Conservation (phyloP, 2,113 vertebrate species). For the Scomber japonicus region DNA sequence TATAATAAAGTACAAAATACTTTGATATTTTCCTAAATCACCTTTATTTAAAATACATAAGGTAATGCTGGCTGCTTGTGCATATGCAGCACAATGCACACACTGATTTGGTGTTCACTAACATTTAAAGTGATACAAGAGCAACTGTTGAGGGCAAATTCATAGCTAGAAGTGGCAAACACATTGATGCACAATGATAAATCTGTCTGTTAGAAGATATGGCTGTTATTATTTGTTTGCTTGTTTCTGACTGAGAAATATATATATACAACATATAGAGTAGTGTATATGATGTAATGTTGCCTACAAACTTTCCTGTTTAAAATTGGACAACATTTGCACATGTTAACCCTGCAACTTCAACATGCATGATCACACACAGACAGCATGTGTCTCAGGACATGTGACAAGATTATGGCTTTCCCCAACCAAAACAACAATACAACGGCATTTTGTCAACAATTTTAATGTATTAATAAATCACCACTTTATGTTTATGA, state of each 20-base stretch:
- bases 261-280: slow-evolving; percentile 13
- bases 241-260: slow-evolving; percentile 18
- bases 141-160: slow-evolving; percentile 57
- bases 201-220: not conserved
- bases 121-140: slow-evolving; percentile 58
- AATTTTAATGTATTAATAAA: not conserved
- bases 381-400: slow-evolving; percentile 27
- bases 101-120: slow-evolving; percentile 64
- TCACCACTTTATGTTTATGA: not conserved
- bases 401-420: slow-evolving; percentile 23
- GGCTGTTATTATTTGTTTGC: not conserved
- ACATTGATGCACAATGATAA: slow-evolving; percentile 18
- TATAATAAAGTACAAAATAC: not conserved
- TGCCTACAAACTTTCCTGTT: not conserved
- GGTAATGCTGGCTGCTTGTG: slow-evolving; percentile 52
- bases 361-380: slow-evolving; percentile 57
- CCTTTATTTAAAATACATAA: slow-evolving; percentile 76
- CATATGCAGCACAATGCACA: slow-evolving; percentile 64
- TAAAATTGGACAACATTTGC: slow-evolving; percentile 34
- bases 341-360: slow-evolving; percentile 47
- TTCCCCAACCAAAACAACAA: slow-evolving; percentile 6
- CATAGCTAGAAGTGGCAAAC: slow-evolving; percentile 3
- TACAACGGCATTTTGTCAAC: not conserved
- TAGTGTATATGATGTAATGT: slow-evolving; percentile 1
- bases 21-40: slow-evolving; percentile 21